phyloP scores from a whole-genome alignment of 2,888 invertebrate species.

The Scaptomyza cyrtandrae region DNA sequence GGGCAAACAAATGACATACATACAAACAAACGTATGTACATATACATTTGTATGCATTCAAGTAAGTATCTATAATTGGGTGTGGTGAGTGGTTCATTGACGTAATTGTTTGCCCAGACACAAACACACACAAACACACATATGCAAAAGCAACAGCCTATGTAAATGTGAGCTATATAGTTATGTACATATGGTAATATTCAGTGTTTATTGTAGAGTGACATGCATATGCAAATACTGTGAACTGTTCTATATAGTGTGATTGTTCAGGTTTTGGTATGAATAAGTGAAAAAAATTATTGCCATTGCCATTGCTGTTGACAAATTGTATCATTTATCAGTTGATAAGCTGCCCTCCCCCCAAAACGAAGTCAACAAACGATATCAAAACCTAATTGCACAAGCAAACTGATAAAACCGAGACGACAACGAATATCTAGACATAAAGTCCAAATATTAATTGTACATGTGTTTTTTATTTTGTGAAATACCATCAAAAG shows the following conservation, averaged over 20 bases:
- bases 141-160: conserved; percentile 28
- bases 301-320: conserved; percentile 35
- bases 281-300: conserved; percentile 27
- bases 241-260: conserved; percentile 12
- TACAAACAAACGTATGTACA: background rate
- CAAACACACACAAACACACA: conserved; percentile 10
- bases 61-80: conserved; percentile 53
- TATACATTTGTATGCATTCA: conserved; percentile 14
- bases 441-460: conserved; percentile 6
- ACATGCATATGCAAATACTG: conserved; percentile 4
- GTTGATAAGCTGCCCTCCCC: conserved; percentile 48
- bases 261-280: conserved; percentile 48
- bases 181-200: conserved; percentile 42
- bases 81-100: conserved; percentile 53
- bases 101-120: conserved; percentile 68
- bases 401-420: conserved; percentile 13
- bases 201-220: conserved; percentile 2
- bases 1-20: background rate
- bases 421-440: conserved; percentile 7
- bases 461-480: no score
- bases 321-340: conserved; percentile 64
- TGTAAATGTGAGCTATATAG: conserved; percentile 32
- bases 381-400: conserved; percentile 27
- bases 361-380: conserved; percentile 30
- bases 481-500: conserved; percentile 4